Evolutionary conservation across 2,888 invertebrate genomes (phyloP).

Genomic region (Electrophaes corylata): DNA sequence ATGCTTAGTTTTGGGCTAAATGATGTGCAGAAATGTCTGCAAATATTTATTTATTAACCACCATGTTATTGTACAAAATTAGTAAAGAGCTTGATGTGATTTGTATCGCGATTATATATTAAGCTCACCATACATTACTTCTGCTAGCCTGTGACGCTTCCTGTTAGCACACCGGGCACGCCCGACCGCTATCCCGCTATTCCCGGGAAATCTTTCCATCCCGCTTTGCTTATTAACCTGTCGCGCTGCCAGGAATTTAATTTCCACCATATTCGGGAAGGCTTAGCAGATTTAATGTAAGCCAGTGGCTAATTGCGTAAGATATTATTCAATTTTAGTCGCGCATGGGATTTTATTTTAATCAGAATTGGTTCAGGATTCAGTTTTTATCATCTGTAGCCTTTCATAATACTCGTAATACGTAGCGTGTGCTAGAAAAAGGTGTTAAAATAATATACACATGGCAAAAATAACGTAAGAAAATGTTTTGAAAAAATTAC

Average conservation of each 20-base stretch:
- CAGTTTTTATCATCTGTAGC: neutral
- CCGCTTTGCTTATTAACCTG: constrained; percentile 20
- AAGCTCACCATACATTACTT: constrained; percentile 58
- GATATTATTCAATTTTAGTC: constrained; percentile 20
- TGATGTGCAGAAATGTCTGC: too few relatives aligned
- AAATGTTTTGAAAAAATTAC: too few relatives aligned
- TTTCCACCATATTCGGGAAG: constrained; percentile 24
- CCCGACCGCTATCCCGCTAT: constrained; percentile 37
- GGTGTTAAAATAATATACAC: too few relatives aligned
- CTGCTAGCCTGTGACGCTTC: constrained; percentile 63
- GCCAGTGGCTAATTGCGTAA: constrained; percentile 29
- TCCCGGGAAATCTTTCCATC: constrained; percentile 17
- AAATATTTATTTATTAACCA: too few relatives aligned
- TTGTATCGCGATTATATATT: neutral
- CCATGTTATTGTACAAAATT: too few relatives aligned
- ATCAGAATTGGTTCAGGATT: constrained; percentile 21
- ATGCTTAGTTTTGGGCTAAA: too few relatives aligned
- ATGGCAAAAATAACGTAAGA: too few relatives aligned
- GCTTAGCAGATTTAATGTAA: constrained; percentile 25
- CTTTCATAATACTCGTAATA: neutral
- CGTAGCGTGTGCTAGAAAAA: neutral
- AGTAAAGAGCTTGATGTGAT: neutral
- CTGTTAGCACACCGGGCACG: constrained; percentile 61
- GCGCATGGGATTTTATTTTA: constrained; percentile 15
- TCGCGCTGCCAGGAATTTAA: constrained; percentile 22